These are phyloP conservation scores for Tetragonisca angustula DNA, from an alignment of 2,888 invertebrate species.

Conservation along the genomic window DNA sequence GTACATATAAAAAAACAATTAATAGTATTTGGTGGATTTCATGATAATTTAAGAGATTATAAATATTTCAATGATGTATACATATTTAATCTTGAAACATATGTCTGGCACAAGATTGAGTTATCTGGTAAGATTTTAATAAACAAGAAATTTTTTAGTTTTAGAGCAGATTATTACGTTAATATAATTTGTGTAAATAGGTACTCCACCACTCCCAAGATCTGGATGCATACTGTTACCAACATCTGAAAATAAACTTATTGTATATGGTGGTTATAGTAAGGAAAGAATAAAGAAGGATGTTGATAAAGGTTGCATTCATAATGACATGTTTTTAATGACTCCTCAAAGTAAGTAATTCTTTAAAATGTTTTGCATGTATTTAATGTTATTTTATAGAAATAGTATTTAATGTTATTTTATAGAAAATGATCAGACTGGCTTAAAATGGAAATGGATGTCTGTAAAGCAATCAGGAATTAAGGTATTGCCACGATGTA, in stretches of 20 bases:
- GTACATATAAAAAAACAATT: constrained; percentile 90
- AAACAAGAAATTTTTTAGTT: not conserved
- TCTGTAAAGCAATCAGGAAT: constrained; percentile 88
- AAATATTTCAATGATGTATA: constrained; percentile 81
- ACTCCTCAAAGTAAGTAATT: constrained; percentile 87
- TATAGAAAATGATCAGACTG: constrained; percentile 86
- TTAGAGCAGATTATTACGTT: not conserved
- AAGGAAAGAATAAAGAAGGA: constrained; percentile 90
- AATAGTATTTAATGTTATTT: constrained; percentile 18
- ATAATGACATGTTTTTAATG: constrained; percentile 89
- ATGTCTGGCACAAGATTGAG: constrained; percentile 91
- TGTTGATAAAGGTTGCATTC: constrained; percentile 89
- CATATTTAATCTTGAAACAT: constrained; percentile 91
- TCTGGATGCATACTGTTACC: constrained; percentile 92
- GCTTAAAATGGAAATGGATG: constrained; percentile 90
- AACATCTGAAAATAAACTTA: constrained; percentile 87
- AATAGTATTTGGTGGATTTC: constrained; percentile 95
- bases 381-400: constrained; percentile 83
- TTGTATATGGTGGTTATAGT: constrained; percentile 92
- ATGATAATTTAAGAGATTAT: constrained; percentile 94
- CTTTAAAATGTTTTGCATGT: constrained; percentile 19
- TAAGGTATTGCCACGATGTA: constrained; percentile 87
- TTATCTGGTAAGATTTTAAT: constrained; percentile 77
- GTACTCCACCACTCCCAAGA: constrained; percentile 90
- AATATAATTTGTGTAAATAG: constrained; percentile 73